Evolutionary conservation across 1,140 invertebrate species (phyloP), one percentile per base, ranked within the genome.

Genomic region (Hypsibius dujardini): DNA sequence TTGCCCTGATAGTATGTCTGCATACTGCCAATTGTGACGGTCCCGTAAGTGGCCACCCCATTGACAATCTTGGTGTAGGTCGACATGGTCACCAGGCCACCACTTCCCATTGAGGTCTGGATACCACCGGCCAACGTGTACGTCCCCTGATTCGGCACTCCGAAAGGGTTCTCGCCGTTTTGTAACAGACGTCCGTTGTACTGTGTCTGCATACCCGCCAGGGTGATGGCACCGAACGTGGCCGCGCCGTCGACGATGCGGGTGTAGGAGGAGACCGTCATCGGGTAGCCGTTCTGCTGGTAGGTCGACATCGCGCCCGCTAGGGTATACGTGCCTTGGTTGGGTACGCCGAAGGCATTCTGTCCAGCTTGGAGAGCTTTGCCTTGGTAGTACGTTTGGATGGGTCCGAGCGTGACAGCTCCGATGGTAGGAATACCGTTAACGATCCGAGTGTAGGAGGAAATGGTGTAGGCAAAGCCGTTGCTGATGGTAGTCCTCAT

Each of bases 361-460:
- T 56, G 50, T 12, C 50, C 50, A 12, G 7, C 7, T 7, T 7
- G 50, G 50, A 56, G 7, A 7, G n/a, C 7, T 7, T n/a, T 7
- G 50, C 50, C 50, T 7, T 7, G 7, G 50, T 56, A 56, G 50
- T 56, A 56, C 7, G 50, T 56, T n/a, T 56, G 50, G 7, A 56
- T n/a, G 7, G 50, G 50, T n/a, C 7, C 50, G 7, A 56, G 50
- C 7, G 50, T 56, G 50, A 56, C n/a, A 7, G n/a, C 50, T 7
- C 50, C 50, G 50, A 56, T n/a, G 50, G 50, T 56, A n/a, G 50
- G 50, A 56, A 56, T 56, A 56, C 7, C 50, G 50, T 56, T n/a
- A n/a, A 56, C n/a, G 50, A 56, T 56, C 7, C 50, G 50, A n/a
- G 50, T 56, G 50, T 56, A 56, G 50, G 50, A 12, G 50, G 50